Evolutionary conservation across 1,140 invertebrate species (phyloP).

Genomic region (Leptonema lineaticorne): DNA sequence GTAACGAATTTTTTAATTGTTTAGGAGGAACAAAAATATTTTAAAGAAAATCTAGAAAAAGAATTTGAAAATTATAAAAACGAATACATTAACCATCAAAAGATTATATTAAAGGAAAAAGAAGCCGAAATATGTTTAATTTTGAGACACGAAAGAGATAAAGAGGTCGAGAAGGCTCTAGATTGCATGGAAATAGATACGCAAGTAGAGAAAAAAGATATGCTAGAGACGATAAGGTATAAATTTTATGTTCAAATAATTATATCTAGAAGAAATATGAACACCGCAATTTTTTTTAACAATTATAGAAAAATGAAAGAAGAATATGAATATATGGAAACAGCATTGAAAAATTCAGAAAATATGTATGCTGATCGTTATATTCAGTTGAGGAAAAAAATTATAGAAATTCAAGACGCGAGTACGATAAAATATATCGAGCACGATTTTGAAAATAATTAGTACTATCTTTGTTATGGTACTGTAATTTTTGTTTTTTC

Average conservation of each 20-base stretch:
- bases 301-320: conserved; percentile 72
- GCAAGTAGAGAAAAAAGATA: conserved; percentile 50
- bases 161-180: conserved; percentile 54
- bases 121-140: conserved; percentile 52
- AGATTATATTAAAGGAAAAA: conserved; percentile 47
- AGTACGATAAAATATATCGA: conserved; percentile 48
- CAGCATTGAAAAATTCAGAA: conserved; percentile 62
- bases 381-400: conserved; percentile 60
- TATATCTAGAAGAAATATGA: neutral
- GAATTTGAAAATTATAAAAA: conserved; percentile 50
- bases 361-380: conserved; percentile 58
- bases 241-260: neutral
- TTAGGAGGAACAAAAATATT: conserved; percentile 48
- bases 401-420: conserved; percentile 59
- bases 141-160: conserved; percentile 51
- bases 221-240: conserved; percentile 45
- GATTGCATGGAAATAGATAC: conserved; percentile 55
- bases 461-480: neutral
- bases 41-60: conserved; percentile 46
- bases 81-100: conserved; percentile 50
- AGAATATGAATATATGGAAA: conserved; percentile 70
- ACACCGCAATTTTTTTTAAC: conserved; percentile 9
- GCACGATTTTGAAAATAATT: conserved; percentile 34
- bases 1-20: no score
- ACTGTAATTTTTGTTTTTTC: neutral